Percentiles rank a stretch among this genome's conserved stretches.
Conservation (phyloP, 2,797 vertebrate genomes). For the Eremophila alpestris region DNA sequence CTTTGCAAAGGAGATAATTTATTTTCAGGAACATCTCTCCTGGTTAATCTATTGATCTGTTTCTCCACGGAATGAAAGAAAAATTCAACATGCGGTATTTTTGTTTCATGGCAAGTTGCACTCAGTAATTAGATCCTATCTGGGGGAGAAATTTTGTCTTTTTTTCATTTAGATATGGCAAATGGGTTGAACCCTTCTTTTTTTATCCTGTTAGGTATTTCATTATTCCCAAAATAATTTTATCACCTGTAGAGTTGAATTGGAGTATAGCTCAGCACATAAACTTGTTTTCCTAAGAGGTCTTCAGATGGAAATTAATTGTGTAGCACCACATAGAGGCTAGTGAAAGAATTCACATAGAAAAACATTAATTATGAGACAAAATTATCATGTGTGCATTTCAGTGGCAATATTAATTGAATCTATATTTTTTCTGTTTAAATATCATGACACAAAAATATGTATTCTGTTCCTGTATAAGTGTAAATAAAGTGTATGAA, state of each 20-base stretch:
- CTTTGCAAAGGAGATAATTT: not conserved
- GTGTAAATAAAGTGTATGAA: not conserved
- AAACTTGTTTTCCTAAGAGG: not conserved
- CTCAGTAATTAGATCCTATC: not conserved
- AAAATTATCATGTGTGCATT: not conserved
- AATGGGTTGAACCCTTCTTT: not conserved
- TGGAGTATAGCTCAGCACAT: not conserved
- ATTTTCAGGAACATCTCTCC: not conserved
- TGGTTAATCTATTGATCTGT: not conserved
- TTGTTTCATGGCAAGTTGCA: not conserved
- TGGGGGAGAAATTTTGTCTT: fast-evolving
- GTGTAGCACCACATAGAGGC: not conserved
- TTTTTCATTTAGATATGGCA: not conserved
- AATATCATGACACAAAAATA: not conserved
- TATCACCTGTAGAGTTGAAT: not conserved
- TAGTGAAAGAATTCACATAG: not conserved
- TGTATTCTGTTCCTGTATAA: not conserved
- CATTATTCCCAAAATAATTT: not conserved
- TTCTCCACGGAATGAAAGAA: not conserved
- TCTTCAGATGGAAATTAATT: not conserved
- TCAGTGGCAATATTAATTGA: not conserved
- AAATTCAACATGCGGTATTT: not conserved
- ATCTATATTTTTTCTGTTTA: not conserved
- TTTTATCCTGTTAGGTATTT: not conserved
- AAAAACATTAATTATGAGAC: not conserved